Base-by-base conservation (phyloP, 2,888 invertebrate species). In the Meghimatium bilineatum region DNA sequence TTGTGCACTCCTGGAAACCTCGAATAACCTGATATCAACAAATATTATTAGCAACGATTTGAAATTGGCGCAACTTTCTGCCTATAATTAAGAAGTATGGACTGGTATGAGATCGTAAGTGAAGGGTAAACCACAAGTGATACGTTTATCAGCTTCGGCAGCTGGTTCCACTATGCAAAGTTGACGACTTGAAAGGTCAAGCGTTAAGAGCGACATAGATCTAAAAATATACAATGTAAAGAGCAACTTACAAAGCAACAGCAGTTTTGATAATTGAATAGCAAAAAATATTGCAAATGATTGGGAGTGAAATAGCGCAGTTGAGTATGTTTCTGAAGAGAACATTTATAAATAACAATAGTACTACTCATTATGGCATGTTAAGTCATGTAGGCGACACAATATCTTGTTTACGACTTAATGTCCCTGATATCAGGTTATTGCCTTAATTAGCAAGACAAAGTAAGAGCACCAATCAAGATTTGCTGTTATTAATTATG, bases 371-470 rank as follows among this genome's bases (percentile, higher is more conserved):
- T 72, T 44, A 44, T n/a, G 66, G 32, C 6, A n/a, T 8, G 56
- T 56, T 56, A 36, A 69, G 23, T 69, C 69, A 38, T 6, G 1
- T 1, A 23, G 69, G 38, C 36, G 38, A 69, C 20, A 44, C 44
- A 8, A 44, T 38, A 20, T 5, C 20, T 69, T 12, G 14, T 71
- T 38, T 44, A 6, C 26, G 44, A 44, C 72, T 10, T 49, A 26
- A 29, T 38, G 44, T 49, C 12, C 44, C n/a, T 17, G 44, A n/a
- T 38, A 44, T 72, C n/a, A 44, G 2, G 26, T 63, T 77, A 26
- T 63, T 77, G 63, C 63, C 38, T 23, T 60, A 77, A 77, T 77
- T 60, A 77, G 77, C 36, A 60, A 36, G 77, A n/a, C 29, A n/a
- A 77, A 77, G n/a, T 38, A 36, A 34, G 14, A 17, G 77, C 14